Percentiles rank a stretch among this genome's conserved stretches.
Evolutionary conservation across 2,888 invertebrate genomes (phyloP).

Genomic region (Cabera pusaria): DNA sequence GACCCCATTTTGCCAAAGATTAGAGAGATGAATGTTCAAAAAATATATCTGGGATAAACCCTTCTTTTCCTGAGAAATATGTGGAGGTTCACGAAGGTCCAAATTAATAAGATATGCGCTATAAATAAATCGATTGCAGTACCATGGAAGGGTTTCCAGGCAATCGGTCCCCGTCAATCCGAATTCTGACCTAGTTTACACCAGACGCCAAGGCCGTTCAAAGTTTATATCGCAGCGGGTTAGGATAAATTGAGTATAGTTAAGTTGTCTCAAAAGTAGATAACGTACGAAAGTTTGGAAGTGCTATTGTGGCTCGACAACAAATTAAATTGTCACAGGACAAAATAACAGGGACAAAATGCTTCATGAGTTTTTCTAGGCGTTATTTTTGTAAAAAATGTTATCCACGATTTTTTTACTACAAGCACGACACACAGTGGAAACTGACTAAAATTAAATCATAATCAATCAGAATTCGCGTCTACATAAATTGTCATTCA

Average conservation of each 20-base stretch:
- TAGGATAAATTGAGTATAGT: not conserved
- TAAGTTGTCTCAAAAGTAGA: constrained; percentile 2
- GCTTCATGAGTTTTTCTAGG: too few species aligned
- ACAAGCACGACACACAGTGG: too few species aligned
- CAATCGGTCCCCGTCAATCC: constrained; percentile 7
- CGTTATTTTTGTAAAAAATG: too few species aligned
- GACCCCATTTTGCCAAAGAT: constrained; percentile 10
- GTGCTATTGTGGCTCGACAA: too few species aligned
- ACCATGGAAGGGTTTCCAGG: constrained; percentile 7
- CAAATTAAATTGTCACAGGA: too few species aligned
- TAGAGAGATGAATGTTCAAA: constrained; percentile 6
- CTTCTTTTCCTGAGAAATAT: constrained; percentile 2
- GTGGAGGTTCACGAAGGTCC: constrained; percentile 3
- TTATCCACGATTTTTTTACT: too few species aligned
- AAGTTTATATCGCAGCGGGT: not conserved
- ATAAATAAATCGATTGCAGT: constrained; percentile 14
- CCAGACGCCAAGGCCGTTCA: constrained; percentile 1
- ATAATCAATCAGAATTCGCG: too few species aligned
- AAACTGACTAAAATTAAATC: too few species aligned
- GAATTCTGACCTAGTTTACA: constrained; percentile 10
- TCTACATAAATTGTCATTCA: too few species aligned
- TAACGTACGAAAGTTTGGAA: too few species aligned
- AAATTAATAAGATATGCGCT: constrained; percentile 7
- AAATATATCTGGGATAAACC: constrained; percentile 3
- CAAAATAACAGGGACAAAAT: too few species aligned